Evolutionary conservation across 1,140 invertebrate genomes (phyloP), one percentile per base, ranked within the genome.

Genomic region (Caligus rogercresseyi): DNA sequence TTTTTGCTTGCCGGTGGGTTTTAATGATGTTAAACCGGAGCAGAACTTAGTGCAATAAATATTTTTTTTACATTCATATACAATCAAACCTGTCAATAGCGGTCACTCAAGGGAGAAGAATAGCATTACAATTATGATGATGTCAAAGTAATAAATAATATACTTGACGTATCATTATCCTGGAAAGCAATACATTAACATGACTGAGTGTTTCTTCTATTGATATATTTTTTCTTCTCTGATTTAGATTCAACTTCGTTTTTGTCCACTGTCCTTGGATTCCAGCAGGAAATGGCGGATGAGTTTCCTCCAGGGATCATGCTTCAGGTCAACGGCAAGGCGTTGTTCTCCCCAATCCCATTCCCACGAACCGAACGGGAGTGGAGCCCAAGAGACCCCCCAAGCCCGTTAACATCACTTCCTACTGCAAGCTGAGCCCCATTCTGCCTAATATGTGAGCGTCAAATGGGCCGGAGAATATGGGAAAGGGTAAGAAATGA

Each of bases 371-470:
- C 74, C 94, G 95, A 74, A 91, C 90, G 14, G 91, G 90, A 58
- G 89, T 91, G 24, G 94, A 98, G 74, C 87, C 93, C 56, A 96
- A 96, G 75, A 79, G 95, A 65, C 92, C 92, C n/a, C 89, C 92
- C 14, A 78, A 89, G 55, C 94, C 94, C 0, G 88, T 98, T 0
- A 95, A 98, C 74, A 90, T 98, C 55, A 96, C 93, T 4, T 80
- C 83, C 15, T 78, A 90, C 65, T 84, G 92, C 26, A 89, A 92
- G 74, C 75, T 96, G 54, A 89, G 86, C 61, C 91, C 92, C 0
- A 88, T 84, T 0, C 82, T 88, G 14, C 78, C 81, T 0, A 95
- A 92, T 74, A 80, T 64, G 81, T 95, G 26, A 79, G 80, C 67
- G 82, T 96, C 14, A 82, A 83, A 16, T 97, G 91, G 91, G 83